Conservation (phyloP, 2,113 vertebrate genomes). For the Forbesichthys papilliferus region DNA sequence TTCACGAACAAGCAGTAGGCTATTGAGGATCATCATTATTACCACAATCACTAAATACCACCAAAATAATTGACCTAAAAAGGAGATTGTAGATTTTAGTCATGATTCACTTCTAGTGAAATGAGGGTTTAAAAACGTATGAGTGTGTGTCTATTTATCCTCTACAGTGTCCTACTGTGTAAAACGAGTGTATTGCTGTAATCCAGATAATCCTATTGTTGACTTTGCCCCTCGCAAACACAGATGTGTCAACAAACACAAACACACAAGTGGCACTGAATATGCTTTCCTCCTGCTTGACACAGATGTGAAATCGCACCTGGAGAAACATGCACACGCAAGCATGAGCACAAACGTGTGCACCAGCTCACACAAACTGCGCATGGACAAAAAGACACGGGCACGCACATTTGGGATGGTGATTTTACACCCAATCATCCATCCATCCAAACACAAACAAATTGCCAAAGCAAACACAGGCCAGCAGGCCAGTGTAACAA, state of each 20-base stretch:
- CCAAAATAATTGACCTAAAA: no score
- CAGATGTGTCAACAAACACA: conserved; percentile 2
- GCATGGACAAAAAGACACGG: neutral
- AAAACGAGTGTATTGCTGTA: conserved; percentile 66
- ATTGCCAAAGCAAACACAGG: conserved; percentile 29
- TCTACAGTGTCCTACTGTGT: conserved; percentile 60
- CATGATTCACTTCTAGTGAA: conserved; percentile 28
- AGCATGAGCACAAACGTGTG: neutral
- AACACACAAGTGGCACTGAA: conserved; percentile 5
- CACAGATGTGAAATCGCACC: neutral
- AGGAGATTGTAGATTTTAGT: no score
- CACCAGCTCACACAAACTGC: neutral
- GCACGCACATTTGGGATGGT: neutral
- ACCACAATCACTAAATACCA: no score
- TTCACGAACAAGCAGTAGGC: no score
- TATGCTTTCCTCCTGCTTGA: neutral
- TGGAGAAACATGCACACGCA: conserved; percentile 37
- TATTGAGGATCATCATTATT: no score
- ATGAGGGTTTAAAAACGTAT: conserved; percentile 50
- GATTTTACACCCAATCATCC: neutral
- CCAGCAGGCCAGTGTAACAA: conserved; percentile 48
- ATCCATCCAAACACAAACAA: neutral
- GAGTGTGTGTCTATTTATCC: conserved; percentile 31
- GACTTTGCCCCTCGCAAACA: conserved; percentile 42
- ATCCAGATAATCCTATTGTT: conserved; percentile 76